Evolutionary conservation across 2,797 vertebrate genomes (phyloP).

Genomic region (Phyllotis vaccarum): DNA sequence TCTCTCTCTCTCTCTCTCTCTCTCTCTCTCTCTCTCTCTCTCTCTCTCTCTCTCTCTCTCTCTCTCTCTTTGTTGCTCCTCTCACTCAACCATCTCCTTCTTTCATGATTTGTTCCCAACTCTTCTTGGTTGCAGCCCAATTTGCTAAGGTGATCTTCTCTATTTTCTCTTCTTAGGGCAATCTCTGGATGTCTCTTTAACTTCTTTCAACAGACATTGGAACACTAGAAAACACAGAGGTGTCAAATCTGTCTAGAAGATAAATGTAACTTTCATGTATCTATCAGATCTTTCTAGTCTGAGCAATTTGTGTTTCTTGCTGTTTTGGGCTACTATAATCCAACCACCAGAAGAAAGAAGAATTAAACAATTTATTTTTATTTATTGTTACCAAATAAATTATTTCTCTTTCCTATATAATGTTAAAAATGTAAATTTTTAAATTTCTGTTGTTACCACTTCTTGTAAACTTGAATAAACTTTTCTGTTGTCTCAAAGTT

Average conservation of each 20-base stretch:
- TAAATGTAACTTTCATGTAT: not conserved
- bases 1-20: no score
- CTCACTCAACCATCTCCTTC: no score
- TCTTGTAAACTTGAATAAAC: not conserved
- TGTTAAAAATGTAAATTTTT: not conserved
- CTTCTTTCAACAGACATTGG: conserved; percentile 63
- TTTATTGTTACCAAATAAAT: conserved; percentile 76
- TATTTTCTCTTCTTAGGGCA: no score
- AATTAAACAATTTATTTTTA: conserved; percentile 59
- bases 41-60: no score
- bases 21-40: no score
- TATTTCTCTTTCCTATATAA: conserved; percentile 61
- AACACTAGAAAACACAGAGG: conserved; percentile 86
- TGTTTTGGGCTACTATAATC: not conserved
- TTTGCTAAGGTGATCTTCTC: no score
- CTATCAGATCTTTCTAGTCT: not conserved
- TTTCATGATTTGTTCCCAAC: no score
- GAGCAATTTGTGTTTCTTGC: not conserved
- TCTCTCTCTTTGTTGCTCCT: no score
- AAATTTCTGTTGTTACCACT: not conserved
- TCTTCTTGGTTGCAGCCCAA: no score
- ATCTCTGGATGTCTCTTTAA: no score
- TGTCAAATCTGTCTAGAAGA: conserved; percentile 73
- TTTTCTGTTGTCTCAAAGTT: not conserved
- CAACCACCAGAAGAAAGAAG: not conserved